Percentiles rank a stretch among this genome's conserved stretches.
phyloP scores from a whole-genome alignment of 1,140 invertebrate species.

The Phthorimaea operculella region DNA sequence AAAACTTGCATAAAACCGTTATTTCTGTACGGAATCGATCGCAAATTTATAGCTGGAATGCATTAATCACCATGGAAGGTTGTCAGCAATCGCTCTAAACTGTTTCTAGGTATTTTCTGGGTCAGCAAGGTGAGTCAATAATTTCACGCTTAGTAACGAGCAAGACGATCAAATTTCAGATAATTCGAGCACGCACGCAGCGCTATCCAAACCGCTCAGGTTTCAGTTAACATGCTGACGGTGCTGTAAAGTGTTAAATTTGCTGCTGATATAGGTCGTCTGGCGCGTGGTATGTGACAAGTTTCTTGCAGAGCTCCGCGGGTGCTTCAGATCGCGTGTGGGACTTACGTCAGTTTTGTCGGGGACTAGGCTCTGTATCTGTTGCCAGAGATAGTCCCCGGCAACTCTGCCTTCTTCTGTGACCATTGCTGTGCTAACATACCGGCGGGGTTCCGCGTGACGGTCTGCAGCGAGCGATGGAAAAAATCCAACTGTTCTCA shows the following conservation, averaged over 20 bases:
- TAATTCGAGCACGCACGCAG: not conserved
- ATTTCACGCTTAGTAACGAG: constrained; percentile 13
- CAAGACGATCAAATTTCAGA: constrained; percentile 15
- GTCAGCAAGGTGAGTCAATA: not conserved
- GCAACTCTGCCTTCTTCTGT: constrained; percentile 37
- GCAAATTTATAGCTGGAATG: too few species aligned
- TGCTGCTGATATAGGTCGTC: not conserved
- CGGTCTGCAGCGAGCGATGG: constrained; percentile 56
- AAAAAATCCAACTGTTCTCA: constrained; percentile 53
- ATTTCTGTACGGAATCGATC: too few species aligned
- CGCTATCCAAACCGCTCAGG: not conserved
- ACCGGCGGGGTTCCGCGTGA: constrained; percentile 14
- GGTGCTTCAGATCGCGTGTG: not conserved
- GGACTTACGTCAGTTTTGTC: constrained; percentile 29
- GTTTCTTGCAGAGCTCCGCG: not conserved
- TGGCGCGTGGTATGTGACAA: not conserved
- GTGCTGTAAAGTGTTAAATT: not conserved
- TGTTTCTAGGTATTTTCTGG: not conserved
- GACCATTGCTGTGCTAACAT: constrained; percentile 21
- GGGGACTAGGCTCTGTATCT: constrained; percentile 44
- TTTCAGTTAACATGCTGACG: not conserved
- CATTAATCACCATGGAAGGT: too few species aligned
- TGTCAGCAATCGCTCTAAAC: not conserved
- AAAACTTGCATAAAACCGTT: too few species aligned
- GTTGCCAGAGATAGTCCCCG: constrained; percentile 37